Conservation (phyloP, 2,888 invertebrate species). For the Troglohyphantes excavatus region DNA sequence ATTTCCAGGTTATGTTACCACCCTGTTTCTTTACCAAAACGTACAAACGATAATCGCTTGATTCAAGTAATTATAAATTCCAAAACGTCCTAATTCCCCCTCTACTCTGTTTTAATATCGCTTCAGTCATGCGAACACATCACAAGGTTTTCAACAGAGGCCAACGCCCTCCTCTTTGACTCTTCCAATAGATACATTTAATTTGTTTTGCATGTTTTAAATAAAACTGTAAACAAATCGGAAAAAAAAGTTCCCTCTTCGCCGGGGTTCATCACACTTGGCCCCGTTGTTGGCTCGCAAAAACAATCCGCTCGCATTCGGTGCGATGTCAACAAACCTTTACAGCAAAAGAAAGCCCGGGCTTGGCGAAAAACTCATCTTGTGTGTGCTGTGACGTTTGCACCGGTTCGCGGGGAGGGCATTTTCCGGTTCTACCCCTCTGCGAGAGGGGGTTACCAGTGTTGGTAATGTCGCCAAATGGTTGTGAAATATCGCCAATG, state of each 20-base stretch:
- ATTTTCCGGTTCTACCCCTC: conserved; percentile 21
- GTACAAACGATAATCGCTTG: too few species aligned
- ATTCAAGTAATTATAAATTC: too few species aligned
- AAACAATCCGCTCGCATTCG: conserved; percentile 14
- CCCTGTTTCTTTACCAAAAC: too few species aligned
- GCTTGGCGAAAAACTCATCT: not conserved
- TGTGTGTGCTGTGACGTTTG: conserved; percentile 2
- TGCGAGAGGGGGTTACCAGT: not conserved
- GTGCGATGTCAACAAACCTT: conserved; percentile 47
- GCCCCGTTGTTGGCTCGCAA: conserved; percentile 3
- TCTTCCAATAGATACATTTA: not conserved
- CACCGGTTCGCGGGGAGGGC: conserved; percentile 16
- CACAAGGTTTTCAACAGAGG: too few species aligned
- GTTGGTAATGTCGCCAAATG: too few species aligned
- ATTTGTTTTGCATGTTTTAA: not conserved
- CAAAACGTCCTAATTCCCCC: too few species aligned
- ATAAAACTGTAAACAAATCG: conserved; percentile 21
- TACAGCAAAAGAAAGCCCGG: not conserved
- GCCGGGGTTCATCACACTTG: conserved; percentile 38
- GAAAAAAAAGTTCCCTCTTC: conserved; percentile 11
- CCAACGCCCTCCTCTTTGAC: too few species aligned
- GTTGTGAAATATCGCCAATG: too few species aligned
- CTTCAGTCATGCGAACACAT: too few species aligned
- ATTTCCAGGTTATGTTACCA: too few species aligned
- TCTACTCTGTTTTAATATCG: too few species aligned